A percentile compares a stretch with the other conserved stretches of the same genome.
phyloP scores from a whole-genome alignment of 2,113 vertebrate genomes.

The Puntigrus tetrazona region DNA sequence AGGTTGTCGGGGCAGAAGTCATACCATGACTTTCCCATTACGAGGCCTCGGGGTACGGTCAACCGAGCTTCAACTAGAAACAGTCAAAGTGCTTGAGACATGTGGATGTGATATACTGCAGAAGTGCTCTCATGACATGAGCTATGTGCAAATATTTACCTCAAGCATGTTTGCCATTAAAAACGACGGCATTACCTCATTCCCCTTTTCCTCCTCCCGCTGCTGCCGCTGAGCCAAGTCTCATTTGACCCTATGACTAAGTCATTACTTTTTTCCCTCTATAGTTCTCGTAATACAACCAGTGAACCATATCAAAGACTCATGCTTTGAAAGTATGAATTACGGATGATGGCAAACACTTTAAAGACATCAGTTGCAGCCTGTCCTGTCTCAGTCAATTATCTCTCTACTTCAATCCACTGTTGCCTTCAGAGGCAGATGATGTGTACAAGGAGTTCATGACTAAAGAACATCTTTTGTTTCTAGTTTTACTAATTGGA shows the following conservation, averaged over 20 bases:
- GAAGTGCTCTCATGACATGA: background rate
- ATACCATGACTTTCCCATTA: background rate
- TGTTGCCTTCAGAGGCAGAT: background rate
- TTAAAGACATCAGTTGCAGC: background rate
- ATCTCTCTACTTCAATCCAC: background rate
- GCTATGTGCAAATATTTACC: constrained; percentile 67
- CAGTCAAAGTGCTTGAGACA: constrained; percentile 9
- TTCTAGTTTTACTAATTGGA: background rate
- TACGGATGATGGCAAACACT: constrained; percentile 18
- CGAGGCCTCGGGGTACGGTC: background rate
- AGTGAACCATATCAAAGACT: constrained; percentile 14
- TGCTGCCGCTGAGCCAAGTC: background rate
- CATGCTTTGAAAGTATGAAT: background rate
- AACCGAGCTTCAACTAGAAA: constrained; percentile 12
- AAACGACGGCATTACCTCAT: constrained; percentile 58
- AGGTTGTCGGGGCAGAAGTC: background rate
- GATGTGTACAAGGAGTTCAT: background rate
- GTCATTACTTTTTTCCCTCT: constrained; percentile 50
- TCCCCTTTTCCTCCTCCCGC: background rate
- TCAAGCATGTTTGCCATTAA: constrained; percentile 57
- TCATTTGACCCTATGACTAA: constrained; percentile 55
- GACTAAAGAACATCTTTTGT: background rate
- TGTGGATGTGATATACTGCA: constrained; percentile 25
- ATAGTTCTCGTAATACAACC: background rate
- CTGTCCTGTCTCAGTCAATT: background rate